phyloP scores from a whole-genome alignment of 2,888 invertebrate species.

The Melieria omissa region DNA sequence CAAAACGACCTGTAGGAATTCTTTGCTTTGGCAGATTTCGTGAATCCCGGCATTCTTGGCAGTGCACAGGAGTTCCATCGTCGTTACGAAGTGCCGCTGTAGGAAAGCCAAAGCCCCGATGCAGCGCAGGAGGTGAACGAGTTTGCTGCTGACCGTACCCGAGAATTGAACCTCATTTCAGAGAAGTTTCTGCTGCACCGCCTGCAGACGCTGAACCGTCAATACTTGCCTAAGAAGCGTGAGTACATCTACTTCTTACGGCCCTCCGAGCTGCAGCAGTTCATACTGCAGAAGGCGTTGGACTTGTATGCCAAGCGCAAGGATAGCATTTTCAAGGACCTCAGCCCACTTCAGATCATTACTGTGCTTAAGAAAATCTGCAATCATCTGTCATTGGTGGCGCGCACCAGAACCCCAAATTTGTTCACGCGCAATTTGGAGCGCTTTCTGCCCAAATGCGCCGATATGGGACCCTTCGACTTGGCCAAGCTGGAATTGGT shows the following conservation, averaged over 20 bases:
- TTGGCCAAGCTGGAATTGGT: constrained; percentile 74
- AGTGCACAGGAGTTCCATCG: too few relatives aligned
- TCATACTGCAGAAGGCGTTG: constrained; percentile 68
- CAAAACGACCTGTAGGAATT: too few relatives aligned
- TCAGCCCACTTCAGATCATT: constrained; percentile 65
- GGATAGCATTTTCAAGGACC: constrained; percentile 28
- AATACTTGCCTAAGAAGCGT: too few relatives aligned
- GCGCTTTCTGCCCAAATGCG: constrained; percentile 53
- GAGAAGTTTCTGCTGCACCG: too few relatives aligned
- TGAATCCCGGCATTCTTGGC: too few relatives aligned
- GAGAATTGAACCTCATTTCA: too few relatives aligned
- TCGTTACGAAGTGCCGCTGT: too few relatives aligned
- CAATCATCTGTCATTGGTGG: constrained; percentile 71
- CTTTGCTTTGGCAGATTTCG: too few relatives aligned
- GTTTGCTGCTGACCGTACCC: too few relatives aligned
- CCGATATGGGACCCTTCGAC: constrained; percentile 63
- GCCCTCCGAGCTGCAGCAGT: constrained; percentile 68
- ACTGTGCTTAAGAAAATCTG: constrained; percentile 74
- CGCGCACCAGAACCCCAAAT: constrained; percentile 50
- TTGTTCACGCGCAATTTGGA: constrained; percentile 52
- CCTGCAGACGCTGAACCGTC: too few relatives aligned
- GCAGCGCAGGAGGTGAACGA: too few relatives aligned
- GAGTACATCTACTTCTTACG: constrained; percentile 75
- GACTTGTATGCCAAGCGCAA: constrained; percentile 50
- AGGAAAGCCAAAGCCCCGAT: too few relatives aligned